A percentile compares a stretch with the other conserved stretches of the same genome.
Conservation (phyloP, 2,797 vertebrate genomes). For the Coracias cyanogaster region DNA sequence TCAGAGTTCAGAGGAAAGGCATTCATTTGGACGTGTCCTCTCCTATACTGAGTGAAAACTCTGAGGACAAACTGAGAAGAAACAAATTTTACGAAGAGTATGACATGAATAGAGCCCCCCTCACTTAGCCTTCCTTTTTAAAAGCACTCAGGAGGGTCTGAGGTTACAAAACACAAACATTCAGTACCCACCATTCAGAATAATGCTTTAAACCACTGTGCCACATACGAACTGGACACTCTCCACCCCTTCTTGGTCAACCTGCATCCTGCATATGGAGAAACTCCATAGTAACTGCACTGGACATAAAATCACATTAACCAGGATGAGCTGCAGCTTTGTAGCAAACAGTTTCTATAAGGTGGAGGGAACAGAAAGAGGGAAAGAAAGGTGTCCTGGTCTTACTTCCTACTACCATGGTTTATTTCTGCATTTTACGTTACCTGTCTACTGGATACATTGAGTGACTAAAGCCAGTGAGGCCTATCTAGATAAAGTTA, state of each 20-base stretch:
- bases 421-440: neutral
- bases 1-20: neutral
- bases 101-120: neutral
- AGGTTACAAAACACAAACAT: neutral
- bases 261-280: neutral
- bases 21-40: neutral
- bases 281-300: neutral
- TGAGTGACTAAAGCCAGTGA: neutral
- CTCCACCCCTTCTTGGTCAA: neutral
- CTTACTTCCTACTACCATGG: neutral
- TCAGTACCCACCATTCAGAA: neutral
- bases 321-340: neutral
- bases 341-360: neutral
- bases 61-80: neutral
- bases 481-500: neutral
- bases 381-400: neutral
- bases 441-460: neutral
- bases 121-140: neutral
- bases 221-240: neutral
- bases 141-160: neutral
- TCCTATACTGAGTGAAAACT: accelerated
- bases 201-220: neutral
- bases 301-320: neutral
- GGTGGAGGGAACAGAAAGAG: neutral
- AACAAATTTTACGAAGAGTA: neutral